Evolutionary conservation across 2,113 vertebrate genomes (phyloP).

Genomic region (Antigone vipio): DNA sequence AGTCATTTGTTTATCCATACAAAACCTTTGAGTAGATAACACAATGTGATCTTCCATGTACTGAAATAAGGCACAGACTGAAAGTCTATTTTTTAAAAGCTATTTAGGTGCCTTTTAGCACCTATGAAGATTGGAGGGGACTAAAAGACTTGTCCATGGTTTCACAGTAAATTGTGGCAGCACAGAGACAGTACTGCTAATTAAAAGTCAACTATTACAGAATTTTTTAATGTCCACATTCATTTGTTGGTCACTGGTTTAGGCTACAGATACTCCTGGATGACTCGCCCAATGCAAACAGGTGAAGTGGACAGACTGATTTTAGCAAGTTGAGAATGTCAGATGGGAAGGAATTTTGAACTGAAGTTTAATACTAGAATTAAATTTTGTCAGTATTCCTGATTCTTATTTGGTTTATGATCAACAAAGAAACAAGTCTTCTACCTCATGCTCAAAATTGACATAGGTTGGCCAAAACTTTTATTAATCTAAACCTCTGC

Average conservation of each 20-base stretch:
- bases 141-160: background rate
- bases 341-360: background rate
- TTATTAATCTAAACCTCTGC: background rate
- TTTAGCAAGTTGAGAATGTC: background rate
- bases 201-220: background rate
- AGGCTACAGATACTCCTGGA: background rate
- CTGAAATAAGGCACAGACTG: background rate
- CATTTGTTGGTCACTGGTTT: background rate
- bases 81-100: background rate
- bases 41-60: background rate
- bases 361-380: background rate
- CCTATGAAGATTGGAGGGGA: background rate
- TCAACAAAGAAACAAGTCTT: background rate
- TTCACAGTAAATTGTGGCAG: background rate
- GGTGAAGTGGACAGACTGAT: background rate
- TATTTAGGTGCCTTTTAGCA: background rate
- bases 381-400: background rate
- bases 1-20: background rate
- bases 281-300: background rate
- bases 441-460: background rate
- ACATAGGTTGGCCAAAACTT: background rate
- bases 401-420: background rate
- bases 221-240: background rate
- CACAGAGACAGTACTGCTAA: background rate
- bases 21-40: background rate